Percentiles rank a stretch among this genome's conserved stretches.
phyloP scores from a whole-genome alignment of 2,888 invertebrate species.

The Drosophila imparisetae region DNA sequence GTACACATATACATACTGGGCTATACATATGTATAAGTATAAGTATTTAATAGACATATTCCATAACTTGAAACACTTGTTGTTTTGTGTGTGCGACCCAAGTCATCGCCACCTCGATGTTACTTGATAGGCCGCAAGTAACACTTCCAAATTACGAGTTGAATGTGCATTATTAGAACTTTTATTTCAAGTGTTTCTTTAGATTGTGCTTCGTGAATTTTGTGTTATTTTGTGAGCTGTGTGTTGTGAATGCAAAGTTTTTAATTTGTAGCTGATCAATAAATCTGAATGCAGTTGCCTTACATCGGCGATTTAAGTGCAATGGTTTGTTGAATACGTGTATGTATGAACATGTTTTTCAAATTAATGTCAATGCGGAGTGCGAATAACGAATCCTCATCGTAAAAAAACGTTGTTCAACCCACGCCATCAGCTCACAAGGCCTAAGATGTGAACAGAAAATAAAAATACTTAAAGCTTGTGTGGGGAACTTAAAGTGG shows the following conservation, averaged over 20 bases:
- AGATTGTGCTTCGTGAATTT: constrained; percentile 1
- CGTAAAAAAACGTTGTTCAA: background rate
- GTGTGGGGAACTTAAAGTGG: background rate
- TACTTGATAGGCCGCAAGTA: constrained; percentile 7
- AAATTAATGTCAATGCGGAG: background rate
- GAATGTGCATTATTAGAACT: background rate
- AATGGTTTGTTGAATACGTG: constrained; percentile 12
- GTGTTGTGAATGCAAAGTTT: constrained; percentile 16
- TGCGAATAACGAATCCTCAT: background rate
- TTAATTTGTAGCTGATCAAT: constrained; percentile 25
- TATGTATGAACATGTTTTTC: background rate
- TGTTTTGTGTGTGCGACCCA: constrained; percentile 37
- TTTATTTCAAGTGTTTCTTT: constrained; percentile 8
- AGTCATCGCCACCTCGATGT: constrained; percentile 22
- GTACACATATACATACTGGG: constrained; percentile 8
- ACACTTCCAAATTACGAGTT: constrained; percentile 13
- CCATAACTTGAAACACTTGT: constrained; percentile 49
- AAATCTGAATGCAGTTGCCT: constrained; percentile 21
- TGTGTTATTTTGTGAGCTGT: constrained; percentile 8
- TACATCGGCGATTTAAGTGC: constrained; percentile 11
- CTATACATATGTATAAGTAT: constrained; percentile 6
- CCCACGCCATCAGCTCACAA: background rate
- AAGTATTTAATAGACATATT: constrained; percentile 19
- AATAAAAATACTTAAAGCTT: background rate
- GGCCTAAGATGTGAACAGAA: background rate